Conservation (phyloP, 2,113 vertebrate species). For the Hydropotes inermis region DNA sequence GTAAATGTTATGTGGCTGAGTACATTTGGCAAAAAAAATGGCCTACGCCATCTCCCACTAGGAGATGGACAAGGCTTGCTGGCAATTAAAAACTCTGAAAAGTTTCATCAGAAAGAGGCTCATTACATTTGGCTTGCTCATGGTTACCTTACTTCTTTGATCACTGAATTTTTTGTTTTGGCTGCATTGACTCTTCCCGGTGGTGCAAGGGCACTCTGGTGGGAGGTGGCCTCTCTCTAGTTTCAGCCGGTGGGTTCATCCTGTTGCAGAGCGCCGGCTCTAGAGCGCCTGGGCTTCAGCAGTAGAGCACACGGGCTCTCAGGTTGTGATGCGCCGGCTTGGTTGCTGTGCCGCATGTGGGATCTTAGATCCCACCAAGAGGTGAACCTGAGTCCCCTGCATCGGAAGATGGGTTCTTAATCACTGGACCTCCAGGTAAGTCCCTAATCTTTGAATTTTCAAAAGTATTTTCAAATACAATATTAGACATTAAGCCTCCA, state of each 20-base stretch:
- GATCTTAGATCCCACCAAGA: not conserved
- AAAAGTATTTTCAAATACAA: not conserved
- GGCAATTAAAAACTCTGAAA: not conserved
- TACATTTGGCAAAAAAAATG: not conserved
- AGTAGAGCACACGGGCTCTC: accelerated
- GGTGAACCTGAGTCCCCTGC: not conserved
- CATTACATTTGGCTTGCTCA: not conserved
- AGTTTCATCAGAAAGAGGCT: not conserved
- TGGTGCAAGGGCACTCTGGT: not conserved
- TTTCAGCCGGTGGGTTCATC: accelerated
- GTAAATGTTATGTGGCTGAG: not conserved
- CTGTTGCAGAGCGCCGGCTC: accelerated
- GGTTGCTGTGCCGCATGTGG: not conserved
- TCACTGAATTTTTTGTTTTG: not conserved
- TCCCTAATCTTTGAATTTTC: not conserved
- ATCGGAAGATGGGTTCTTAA: not conserved
- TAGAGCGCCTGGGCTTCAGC: not conserved
- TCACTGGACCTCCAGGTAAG: not conserved
- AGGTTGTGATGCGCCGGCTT: accelerated
- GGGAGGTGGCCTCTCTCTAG: not conserved
- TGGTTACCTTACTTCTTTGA: not conserved
- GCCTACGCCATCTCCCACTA: not conserved
- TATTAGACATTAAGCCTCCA: not conserved
- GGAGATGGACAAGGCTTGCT: not conserved
- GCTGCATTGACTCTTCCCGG: accelerated